Evolutionary conservation across 2,797 vertebrate species (phyloP), one percentile per base, ranked within the genome.

Genomic region (Tiaroga cobitis): DNA sequence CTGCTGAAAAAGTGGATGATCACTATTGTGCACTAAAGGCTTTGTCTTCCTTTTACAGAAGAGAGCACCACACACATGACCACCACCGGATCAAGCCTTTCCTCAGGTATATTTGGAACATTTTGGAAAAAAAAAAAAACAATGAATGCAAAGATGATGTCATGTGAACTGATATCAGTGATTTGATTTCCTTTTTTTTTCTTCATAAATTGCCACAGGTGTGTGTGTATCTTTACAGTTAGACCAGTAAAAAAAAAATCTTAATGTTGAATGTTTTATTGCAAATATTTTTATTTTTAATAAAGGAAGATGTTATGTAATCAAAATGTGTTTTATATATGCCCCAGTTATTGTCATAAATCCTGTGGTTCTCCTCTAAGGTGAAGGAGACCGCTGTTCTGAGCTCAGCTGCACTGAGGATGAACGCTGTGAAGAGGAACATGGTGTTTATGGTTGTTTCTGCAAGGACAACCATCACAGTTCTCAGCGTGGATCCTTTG

Each of bases 391-490:
- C 16, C 90, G 76, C 37, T 92, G 90, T 81, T 46, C 74, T 18
- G 37, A 79, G 7, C 69, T 89, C 39, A 39, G 16, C 76, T 92
- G 90, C 70, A 89, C 68, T 29, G 90, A 82, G 2, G 61, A 89
- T 32, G 91, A 92, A 54, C 89, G 83, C 82, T 92, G 91, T 49
- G 89, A 87, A 5, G 18, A 87, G 43, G 77, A 51, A 24, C 69
- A 88, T 59, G 89, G 89, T 7, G 63, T 86, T 32, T 85, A 81
- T 26, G 89, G 90, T 76, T 92, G 91, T 83, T 88, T 85, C 78
- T 92, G 91, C 73, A 84, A 83, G 81, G 70, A 89, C n/a, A 11
- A 70, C 39, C 3, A 85, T 41, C 10, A 70, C 26, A 83, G 77
- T 32, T 34, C 59, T 59, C 41, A 80, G 4, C 43, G 15, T 41